These are phyloP conservation scores for Mesochorus sp. DNA, from an alignment of 2,888 invertebrate genomes.

Conservation along the genomic window DNA sequence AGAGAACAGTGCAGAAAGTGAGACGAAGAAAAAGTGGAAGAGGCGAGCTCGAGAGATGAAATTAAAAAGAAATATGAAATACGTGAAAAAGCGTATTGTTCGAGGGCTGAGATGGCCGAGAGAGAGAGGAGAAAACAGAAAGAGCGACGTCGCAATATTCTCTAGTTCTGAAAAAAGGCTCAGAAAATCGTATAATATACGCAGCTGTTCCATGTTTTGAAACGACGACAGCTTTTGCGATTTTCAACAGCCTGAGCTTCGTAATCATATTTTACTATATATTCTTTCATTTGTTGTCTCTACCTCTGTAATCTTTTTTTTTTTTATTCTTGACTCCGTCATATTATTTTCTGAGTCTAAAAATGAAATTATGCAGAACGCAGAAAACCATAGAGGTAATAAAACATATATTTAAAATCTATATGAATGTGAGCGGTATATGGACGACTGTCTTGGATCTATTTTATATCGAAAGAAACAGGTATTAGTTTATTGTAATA, in stretches of 20 bases:
- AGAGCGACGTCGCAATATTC: conserved; percentile 1
- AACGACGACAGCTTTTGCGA: conserved; percentile 2
- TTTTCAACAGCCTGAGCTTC: conserved; percentile 17
- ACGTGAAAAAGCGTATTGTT: conserved; percentile 23
- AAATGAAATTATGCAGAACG: not conserved
- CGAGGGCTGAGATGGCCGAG: not conserved
- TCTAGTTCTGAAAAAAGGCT: not conserved
- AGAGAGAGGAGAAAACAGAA: conserved; percentile 3
- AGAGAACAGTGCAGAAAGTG: conserved; percentile 34
- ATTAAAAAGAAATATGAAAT: conserved; percentile 45
- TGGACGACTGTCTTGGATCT: not conserved
- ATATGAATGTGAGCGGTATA: not conserved
- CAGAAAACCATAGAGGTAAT: not conserved
- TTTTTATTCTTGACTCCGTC: not conserved
- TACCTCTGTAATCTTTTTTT: not conserved
- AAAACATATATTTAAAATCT: conserved; percentile 12
- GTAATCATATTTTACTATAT: conserved; percentile 38
- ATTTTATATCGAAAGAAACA: too few species aligned
- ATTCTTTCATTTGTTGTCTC: conserved; percentile 1
- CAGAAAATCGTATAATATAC: conserved; percentile 6
- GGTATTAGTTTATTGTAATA: too few species aligned
- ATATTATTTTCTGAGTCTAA: not conserved
- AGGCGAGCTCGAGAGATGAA: conserved; percentile 25
- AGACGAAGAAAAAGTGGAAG: conserved; percentile 21
- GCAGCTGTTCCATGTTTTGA: conserved; percentile 6